Conservation (phyloP, 1,140 invertebrate genomes). For the Drosophila virilis region DNA sequence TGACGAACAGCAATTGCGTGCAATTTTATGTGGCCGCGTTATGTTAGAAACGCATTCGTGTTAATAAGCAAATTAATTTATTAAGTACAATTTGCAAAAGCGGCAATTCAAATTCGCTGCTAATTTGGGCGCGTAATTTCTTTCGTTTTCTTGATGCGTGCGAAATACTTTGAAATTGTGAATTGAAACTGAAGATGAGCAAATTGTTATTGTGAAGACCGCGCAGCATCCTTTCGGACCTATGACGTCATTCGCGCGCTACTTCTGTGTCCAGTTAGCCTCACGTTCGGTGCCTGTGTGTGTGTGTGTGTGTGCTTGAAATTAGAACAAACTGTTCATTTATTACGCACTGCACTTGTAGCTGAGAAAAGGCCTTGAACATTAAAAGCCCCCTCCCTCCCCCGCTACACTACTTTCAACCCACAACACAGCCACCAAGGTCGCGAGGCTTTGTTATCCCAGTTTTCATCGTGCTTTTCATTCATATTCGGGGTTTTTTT, state of each 20-base stretch:
- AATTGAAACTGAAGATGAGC: conserved; percentile 12
- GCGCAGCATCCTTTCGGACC: conserved; percentile 33
- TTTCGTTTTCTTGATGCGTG: conserved; percentile 1
- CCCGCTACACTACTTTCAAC: background rate
- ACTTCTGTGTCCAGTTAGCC: conserved; percentile 30
- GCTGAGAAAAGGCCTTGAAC: conserved; percentile 31
- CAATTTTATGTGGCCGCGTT: conserved; percentile 1
- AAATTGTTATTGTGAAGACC: conserved; percentile 14
- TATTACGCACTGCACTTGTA: conserved; percentile 49
- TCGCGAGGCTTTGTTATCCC: conserved; percentile 17
- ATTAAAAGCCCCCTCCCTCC: background rate
- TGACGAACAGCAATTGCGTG: conserved; percentile 2
- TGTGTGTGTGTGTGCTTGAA: conserved; percentile 22
- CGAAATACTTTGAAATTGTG: conserved; percentile 19
- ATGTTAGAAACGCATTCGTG: background rate
- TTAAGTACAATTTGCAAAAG: conserved; percentile 7
- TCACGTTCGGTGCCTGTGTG: conserved; percentile 8
- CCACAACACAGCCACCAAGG: conserved; percentile 10
- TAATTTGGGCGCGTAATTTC: conserved; percentile 6
- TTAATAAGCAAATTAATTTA: background rate
- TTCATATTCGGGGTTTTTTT: conserved; percentile 1
- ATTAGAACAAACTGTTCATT: conserved; percentile 42
- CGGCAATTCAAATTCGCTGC: conserved; percentile 2
- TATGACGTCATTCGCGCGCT: conserved; percentile 47
- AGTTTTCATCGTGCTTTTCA: background rate